Conservation (phyloP, 2,113 vertebrate species). For the Mormoops blainvillei region DNA sequence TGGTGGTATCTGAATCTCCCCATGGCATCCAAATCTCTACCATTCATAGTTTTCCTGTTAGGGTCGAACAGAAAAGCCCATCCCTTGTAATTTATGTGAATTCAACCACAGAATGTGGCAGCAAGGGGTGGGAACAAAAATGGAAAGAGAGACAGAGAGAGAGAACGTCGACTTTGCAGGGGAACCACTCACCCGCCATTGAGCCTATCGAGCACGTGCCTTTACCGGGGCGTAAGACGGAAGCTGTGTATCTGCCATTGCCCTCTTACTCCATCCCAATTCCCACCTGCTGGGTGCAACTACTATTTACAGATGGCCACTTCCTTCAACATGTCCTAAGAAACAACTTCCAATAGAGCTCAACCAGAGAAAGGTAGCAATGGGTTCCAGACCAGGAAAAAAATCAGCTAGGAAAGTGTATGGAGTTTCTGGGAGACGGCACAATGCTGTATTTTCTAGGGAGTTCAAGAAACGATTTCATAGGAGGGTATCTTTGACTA, state of each 20-base stretch:
- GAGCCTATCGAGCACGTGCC: fast-evolving
- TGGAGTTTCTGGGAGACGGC: neutral
- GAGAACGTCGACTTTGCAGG: neutral
- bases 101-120: neutral
- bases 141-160: no score
- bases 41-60: neutral
- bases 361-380: neutral
- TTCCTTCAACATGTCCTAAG: neutral
- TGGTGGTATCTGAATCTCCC: neutral
- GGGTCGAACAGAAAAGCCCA: neutral
- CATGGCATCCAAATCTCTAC: neutral
- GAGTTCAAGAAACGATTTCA: neutral
- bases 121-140: neutral
- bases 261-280: neutral
- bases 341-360: neutral
- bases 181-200: fast-evolving
- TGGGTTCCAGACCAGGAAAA: neutral
- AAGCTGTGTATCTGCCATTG: neutral
- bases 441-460: neutral
- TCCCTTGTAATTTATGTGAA: neutral
- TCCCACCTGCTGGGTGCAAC: neutral
- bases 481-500: neutral
- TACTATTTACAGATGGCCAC: neutral
- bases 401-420: neutral
- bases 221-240: neutral